Evolutionary conservation across 2,888 invertebrate species (phyloP).

Genomic region (Ischnura elegans): DNA sequence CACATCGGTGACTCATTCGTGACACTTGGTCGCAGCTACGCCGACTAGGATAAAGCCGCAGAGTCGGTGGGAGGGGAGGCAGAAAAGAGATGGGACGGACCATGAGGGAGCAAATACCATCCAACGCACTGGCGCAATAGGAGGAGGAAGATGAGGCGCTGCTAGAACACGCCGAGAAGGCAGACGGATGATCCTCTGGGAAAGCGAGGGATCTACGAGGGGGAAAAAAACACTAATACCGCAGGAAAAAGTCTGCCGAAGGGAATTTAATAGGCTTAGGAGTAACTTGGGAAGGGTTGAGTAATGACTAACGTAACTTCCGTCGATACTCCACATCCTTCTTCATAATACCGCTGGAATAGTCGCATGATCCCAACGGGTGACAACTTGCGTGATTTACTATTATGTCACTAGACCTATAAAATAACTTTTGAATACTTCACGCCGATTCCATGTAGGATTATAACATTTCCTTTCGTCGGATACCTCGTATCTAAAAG

Average conservation of each 20-base stretch:
- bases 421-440: too few relatives aligned
- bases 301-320: not conserved
- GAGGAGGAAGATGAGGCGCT: not conserved
- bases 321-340: not conserved
- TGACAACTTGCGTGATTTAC: too few relatives aligned
- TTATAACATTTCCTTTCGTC: too few relatives aligned
- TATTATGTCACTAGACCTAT: too few relatives aligned
- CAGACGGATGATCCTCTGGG: not conserved
- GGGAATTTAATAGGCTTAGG: not conserved
- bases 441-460: too few relatives aligned
- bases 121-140: constrained; percentile 7
- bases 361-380: too few relatives aligned
- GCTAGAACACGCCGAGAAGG: not conserved
- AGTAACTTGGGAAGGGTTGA: not conserved
- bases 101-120: not conserved
- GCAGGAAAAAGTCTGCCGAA: not conserved
- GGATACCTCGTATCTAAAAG: too few relatives aligned
- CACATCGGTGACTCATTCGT: not conserved
- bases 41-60: constrained; percentile 19
- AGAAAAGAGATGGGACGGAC: not conserved
- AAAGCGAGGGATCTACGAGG: not conserved
- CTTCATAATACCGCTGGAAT: too few relatives aligned
- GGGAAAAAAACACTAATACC: not conserved
- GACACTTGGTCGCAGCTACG: not conserved
- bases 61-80: not conserved